Evolutionary conservation across 2,113 vertebrate species (phyloP).

Genomic region (Chloropsis cyanopogon): DNA sequence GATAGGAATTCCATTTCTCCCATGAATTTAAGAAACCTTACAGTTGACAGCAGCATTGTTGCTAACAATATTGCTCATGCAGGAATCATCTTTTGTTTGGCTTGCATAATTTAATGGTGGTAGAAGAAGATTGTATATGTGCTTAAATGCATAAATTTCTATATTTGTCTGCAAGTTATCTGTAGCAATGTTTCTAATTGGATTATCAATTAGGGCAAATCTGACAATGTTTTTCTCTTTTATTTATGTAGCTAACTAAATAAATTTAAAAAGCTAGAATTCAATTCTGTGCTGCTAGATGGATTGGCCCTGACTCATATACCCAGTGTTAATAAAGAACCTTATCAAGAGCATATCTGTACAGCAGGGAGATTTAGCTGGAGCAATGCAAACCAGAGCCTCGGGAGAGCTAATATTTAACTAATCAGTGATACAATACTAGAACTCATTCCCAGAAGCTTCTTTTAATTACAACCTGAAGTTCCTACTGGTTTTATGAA

Average conservation of each 20-base stretch:
- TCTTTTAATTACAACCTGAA: conserved; percentile 11
- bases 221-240: neutral
- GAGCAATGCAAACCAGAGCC: neutral
- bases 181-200: neutral
- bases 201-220: neutral
- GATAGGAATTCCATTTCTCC: neutral
- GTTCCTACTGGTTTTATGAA: neutral
- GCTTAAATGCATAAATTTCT: neutral
- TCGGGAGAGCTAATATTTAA: neutral
- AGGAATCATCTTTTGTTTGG: neutral
- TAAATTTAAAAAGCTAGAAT: neutral
- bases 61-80: neutral
- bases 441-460: neutral
- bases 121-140: neutral
- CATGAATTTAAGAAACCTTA: neutral
- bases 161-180: neutral
- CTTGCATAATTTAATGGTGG: neutral
- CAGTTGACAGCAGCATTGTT: neutral
- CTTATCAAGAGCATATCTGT: neutral
- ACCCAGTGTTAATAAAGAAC: neutral
- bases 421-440: neutral
- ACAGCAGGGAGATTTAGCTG: neutral
- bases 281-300: neutral
- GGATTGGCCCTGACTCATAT: neutral
- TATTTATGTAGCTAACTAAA: neutral